Evolutionary conservation across 2,797 vertebrate genomes (phyloP).

Genomic region (Xerus rutilus): DNA sequence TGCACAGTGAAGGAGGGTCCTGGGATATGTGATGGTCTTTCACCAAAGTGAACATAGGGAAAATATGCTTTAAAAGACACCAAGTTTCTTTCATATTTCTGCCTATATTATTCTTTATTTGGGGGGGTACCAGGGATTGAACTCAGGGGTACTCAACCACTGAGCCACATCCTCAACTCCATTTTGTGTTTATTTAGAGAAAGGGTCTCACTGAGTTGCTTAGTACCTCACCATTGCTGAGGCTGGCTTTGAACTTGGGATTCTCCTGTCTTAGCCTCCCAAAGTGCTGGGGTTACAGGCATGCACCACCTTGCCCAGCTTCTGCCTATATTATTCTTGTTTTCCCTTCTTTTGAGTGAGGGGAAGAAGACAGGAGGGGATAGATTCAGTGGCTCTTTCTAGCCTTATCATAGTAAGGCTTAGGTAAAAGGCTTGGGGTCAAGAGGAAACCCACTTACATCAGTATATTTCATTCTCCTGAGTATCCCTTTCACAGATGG

Average conservation of each 20-base stretch:
- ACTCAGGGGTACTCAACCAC: too few relatives aligned
- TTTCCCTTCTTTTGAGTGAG: neutral
- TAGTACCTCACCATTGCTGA: too few relatives aligned
- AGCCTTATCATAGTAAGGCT: neutral
- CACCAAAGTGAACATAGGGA: neutral
- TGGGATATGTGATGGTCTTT: neutral
- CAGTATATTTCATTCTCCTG: neutral
- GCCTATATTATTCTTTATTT: neutral
- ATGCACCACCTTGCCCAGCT: neutral
- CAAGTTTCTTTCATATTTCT: neutral
- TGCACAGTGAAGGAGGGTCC: neutral
- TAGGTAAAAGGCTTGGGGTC: too few relatives aligned
- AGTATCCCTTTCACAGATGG: neutral
- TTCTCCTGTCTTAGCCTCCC: too few relatives aligned
- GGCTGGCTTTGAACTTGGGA: too few relatives aligned
- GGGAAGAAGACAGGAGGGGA: neutral
- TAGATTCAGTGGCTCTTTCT: neutral
- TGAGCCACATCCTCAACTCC: too few relatives aligned
- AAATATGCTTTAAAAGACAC: neutral
- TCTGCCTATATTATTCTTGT: conserved; percentile 3
- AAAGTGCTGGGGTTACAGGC: too few relatives aligned
- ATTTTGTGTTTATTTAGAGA: too few relatives aligned
- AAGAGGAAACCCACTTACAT: neutral
- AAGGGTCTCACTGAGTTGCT: too few relatives aligned
- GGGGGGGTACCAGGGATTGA: too few relatives aligned